Percentiles rank a stretch among this genome's conserved stretches.
Evolutionary conservation across 2,797 vertebrate species (phyloP).

Genomic region (Mico argentatus): DNA sequence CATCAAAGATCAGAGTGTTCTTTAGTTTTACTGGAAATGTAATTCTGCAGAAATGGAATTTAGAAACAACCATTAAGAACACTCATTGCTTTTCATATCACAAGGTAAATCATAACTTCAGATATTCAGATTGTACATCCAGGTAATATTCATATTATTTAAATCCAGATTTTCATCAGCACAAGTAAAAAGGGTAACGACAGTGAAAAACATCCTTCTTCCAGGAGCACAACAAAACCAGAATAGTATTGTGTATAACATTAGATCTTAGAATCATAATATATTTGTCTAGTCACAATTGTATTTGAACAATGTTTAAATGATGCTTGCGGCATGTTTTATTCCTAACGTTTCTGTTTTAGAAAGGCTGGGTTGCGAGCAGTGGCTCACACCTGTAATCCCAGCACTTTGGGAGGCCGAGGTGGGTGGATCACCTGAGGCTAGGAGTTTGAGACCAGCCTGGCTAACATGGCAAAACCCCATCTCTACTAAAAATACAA

Average conservation of each 20-base stretch:
- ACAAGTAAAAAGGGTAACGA: constrained; percentile 38
- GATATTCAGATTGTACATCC: neutral
- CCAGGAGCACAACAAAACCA: neutral
- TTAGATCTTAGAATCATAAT: neutral
- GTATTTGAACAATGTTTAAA: neutral
- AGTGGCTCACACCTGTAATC: neutral
- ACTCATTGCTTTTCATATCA: constrained; percentile 7
- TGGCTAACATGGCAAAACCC: neutral
- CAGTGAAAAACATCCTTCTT: neutral
- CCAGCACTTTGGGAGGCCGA: neutral
- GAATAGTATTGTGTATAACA: neutral
- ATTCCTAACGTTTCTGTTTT: neutral
- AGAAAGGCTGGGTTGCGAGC: neutral
- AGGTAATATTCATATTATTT: constrained; percentile 49
- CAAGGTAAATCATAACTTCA: constrained; percentile 10
- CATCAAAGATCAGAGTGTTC: neutral
- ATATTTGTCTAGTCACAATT: neutral
- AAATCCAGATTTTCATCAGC: constrained; percentile 22
- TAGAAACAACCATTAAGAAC: neutral
- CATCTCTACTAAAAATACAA: neutral
- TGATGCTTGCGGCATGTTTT: neutral
- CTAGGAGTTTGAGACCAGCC: neutral
- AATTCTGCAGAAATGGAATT: constrained; percentile 1
- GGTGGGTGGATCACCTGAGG: neutral
- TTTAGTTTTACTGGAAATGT: neutral